These are phyloP conservation scores for Ceyx melanurus DNA, from an alignment of 2,113 vertebrate genomes.

Conservation along the genomic window DNA sequence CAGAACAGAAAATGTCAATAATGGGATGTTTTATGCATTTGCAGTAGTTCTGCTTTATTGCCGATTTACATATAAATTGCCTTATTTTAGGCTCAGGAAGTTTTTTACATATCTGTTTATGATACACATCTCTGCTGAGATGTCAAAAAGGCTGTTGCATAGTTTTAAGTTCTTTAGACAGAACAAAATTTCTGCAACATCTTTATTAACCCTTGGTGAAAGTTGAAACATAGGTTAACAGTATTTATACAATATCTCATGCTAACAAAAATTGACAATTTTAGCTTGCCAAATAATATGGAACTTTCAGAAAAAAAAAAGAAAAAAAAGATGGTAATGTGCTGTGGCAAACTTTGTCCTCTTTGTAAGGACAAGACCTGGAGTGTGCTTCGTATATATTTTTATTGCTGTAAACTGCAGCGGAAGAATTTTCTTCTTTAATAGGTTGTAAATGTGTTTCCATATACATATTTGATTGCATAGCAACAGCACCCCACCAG, in stretches of 20 bases:
- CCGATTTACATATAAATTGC: conserved; percentile 99
- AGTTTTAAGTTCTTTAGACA: conserved; percentile 86
- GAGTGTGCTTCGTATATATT: conserved; percentile 10
- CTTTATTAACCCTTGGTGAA: conserved; percentile 88
- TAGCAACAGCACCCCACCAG: conserved; percentile 24
- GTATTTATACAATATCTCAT: conserved; percentile 74
- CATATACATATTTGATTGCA: conserved; percentile 56
- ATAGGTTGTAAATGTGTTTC: conserved; percentile 21
- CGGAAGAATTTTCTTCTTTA: conserved; percentile 31
- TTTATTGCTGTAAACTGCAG: conserved; percentile 50
- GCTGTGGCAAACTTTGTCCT: conserved; percentile 55
- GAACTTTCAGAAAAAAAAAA: conserved; percentile 66
- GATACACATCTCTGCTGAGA: conserved; percentile 90
- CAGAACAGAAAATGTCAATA: conserved; percentile 93
- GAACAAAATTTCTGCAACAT: conserved; percentile 83
- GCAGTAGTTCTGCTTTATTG: conserved; percentile 97
- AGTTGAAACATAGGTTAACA: conserved; percentile 83
- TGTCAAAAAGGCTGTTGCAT: conserved; percentile 87
- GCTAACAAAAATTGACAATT: conserved; percentile 72
- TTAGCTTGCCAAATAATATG: conserved; percentile 55
- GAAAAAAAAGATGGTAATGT: conserved; percentile 3
- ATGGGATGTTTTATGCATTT: conserved; percentile 93
- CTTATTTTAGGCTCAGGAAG: conserved; percentile 96
- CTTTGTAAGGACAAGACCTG: conserved; percentile 50
- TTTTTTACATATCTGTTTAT: conserved; percentile 91